Conservation (phyloP, 35 echinoderm and acorn worm genomes). For the Eucidaris tribuloides region DNA sequence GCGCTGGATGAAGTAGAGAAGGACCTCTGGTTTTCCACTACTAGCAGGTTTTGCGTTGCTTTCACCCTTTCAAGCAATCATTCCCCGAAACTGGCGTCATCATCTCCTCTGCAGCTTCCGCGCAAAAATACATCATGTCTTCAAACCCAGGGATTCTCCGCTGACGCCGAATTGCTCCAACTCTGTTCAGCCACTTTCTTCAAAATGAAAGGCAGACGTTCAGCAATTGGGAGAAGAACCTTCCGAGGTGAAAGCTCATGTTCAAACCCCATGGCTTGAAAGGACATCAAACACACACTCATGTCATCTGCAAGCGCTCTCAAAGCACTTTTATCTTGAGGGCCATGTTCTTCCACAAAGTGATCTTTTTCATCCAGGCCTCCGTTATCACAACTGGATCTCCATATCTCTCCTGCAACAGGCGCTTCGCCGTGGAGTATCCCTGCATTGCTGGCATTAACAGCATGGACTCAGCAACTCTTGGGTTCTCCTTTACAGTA, state of each 20-base stretch:
- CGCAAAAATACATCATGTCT: neutral
- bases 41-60: too few species aligned
- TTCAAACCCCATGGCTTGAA: constrained; percentile 27
- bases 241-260: constrained; percentile 15
- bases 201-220: constrained; percentile 15
- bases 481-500: constrained; percentile 46
- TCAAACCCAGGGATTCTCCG: constrained; percentile 10
- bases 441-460: constrained; percentile 29
- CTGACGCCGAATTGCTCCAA: neutral
- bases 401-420: constrained; percentile 54
- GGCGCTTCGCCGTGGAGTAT: neutral
- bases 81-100: constrained; percentile 26
- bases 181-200: constrained; percentile 16
- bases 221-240: neutral
- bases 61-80: too few species aligned
- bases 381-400: constrained; percentile 26
- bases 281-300: constrained; percentile 37
- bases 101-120: neutral
- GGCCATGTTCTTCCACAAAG: neutral
- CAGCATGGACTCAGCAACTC: neutral
- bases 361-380: constrained; percentile 35
- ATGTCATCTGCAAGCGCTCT: constrained; percentile 52
- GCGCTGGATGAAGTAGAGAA: neutral
- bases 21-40: too few species aligned
- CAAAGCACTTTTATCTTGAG: constrained; percentile 9